Percentiles rank a stretch among this genome's conserved stretches.
These are phyloP conservation scores for Sinocyclocheilus grahami DNA, from an alignment of 2,113 vertebrate genomes.

Conservation along the genomic window DNA sequence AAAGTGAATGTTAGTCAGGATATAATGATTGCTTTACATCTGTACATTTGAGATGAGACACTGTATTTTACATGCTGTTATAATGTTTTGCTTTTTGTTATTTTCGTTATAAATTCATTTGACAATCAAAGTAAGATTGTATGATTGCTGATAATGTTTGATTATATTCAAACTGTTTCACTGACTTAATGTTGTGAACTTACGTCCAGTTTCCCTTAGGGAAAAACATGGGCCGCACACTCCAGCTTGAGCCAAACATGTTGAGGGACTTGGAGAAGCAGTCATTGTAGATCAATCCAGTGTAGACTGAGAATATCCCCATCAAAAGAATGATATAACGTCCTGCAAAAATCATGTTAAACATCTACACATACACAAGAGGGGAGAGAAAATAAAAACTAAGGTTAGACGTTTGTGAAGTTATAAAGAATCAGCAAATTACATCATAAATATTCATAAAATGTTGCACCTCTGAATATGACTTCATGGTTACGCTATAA, in stretches of 20 bases:
- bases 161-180: not conserved
- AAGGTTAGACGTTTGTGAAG: not conserved
- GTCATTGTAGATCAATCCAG: constrained; percentile 96
- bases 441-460: not conserved
- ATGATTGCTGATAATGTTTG: not conserved
- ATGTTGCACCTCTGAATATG: not conserved
- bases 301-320: constrained; percentile 95
- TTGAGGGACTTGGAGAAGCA: constrained; percentile 98
- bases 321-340: constrained; percentile 78
- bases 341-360: constrained; percentile 92
- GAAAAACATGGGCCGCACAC: constrained; percentile 89
- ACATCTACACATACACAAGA: constrained; percentile 80
- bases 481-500: not conserved
- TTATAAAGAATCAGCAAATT: not conserved
- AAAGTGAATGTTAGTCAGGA: too few relatives aligned
- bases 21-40: too few relatives aligned
- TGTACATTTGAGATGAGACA: too few relatives aligned
- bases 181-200: constrained; percentile 67
- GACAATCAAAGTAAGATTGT: not conserved
- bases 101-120: not conserved
- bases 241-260: constrained; percentile 96
- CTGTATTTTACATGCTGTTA: too few relatives aligned
- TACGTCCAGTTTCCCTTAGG: constrained; percentile 88
- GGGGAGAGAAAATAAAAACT: not conserved
- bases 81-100: not conserved